A percentile compares a stretch with the other conserved stretches of the same genome.
Conservation (phyloP, 2,113 vertebrate genomes). For the Nothobranchius kuhntae region DNA sequence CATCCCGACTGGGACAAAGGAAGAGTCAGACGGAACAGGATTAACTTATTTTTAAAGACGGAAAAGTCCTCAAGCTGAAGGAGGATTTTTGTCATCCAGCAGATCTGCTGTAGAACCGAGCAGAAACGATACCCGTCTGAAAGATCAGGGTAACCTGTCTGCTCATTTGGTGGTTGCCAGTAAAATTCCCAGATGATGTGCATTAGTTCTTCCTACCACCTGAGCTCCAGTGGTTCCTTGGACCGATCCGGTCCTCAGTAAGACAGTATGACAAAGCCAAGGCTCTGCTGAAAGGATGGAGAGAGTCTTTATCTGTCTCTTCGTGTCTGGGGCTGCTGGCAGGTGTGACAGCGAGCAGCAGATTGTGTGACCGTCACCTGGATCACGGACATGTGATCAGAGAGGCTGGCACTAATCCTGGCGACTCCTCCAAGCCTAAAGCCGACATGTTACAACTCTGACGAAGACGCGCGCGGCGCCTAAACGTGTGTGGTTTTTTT, state of each 20-base stretch:
- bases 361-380: slow-evolving; percentile 71
- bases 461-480: too few relatives aligned
- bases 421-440: too few relatives aligned
- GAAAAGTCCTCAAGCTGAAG: too few relatives aligned
- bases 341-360: slow-evolving; percentile 30
- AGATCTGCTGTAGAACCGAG: too few relatives aligned
- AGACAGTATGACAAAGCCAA: slow-evolving; percentile 20
- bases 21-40: too few relatives aligned
- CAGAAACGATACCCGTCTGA: too few relatives aligned
- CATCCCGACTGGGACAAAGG: too few relatives aligned
- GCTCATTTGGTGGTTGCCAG: slow-evolving; percentile 1
- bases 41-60: too few relatives aligned
- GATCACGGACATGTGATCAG: slow-evolving; percentile 65
- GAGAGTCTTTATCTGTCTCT: slow-evolving; percentile 28
- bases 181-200: slow-evolving; percentile 4
- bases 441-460: too few relatives aligned
- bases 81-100: too few relatives aligned
- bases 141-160: not conserved
- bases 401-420: not conserved
- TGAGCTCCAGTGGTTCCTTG: slow-evolving; percentile 6
- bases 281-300: slow-evolving; percentile 30
- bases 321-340: slow-evolving; percentile 47
- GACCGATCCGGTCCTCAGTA: too few relatives aligned
- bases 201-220: slow-evolving; percentile 1
- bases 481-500: too few relatives aligned